These are phyloP conservation scores for Myrmophylax atrothorax DNA, from an alignment of 2,113 vertebrate genomes.

Conservation along the genomic window DNA sequence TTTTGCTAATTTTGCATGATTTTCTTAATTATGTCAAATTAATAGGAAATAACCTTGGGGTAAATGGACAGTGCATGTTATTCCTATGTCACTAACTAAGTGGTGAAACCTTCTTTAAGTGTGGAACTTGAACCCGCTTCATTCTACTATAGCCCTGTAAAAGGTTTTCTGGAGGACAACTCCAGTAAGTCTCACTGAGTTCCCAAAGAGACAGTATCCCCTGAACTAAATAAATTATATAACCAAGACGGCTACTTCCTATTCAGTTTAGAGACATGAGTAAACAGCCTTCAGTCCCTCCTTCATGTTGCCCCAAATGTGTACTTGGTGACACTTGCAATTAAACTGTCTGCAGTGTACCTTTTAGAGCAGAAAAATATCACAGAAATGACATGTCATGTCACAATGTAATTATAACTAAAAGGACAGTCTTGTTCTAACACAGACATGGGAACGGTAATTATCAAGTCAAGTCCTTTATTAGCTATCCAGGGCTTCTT, in stretches of 20 bases:
- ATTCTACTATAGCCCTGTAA: background rate
- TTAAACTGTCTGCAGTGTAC: background rate
- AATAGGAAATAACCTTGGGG: background rate
- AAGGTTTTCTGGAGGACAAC: background rate
- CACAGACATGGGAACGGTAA: background rate
- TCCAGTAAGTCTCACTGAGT: background rate
- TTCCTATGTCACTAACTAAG: background rate
- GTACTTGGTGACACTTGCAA: background rate
- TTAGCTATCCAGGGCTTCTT: background rate
- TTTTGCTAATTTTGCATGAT: background rate
- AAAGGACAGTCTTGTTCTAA: background rate
- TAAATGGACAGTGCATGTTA: background rate
- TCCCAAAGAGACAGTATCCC: background rate
- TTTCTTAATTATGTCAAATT: background rate
- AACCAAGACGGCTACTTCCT: background rate
- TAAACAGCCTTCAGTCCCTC: background rate
- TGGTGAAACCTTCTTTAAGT: background rate
- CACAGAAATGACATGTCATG: background rate
- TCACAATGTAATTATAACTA: background rate
- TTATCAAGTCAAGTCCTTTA: background rate
- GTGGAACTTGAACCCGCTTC: background rate
- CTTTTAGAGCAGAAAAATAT: background rate
- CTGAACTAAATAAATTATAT: background rate
- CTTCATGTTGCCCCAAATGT: background rate
- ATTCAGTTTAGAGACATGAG: background rate